Percentiles rank a stretch among this genome's conserved stretches.
Evolutionary conservation across 2,888 invertebrate species (phyloP).

Genomic region (Diogma glabrata): DNA sequence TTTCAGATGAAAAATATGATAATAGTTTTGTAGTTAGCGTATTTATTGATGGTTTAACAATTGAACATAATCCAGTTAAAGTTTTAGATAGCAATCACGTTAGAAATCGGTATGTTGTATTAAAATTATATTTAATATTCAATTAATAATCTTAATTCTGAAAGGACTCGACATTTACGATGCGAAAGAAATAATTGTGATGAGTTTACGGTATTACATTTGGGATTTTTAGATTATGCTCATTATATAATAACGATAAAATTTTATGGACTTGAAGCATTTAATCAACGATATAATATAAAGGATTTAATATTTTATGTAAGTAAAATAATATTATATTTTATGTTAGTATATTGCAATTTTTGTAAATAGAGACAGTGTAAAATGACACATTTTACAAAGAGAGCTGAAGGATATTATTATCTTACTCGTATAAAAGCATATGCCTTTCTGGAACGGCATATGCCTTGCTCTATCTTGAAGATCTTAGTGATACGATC

Average conservation of each 20-base stretch:
- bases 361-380: no score
- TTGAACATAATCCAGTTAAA: constrained; percentile 58
- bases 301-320: constrained; percentile 76
- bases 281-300: constrained; percentile 74
- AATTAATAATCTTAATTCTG: constrained; percentile 8
- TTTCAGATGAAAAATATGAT: constrained; percentile 76
- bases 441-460: no score
- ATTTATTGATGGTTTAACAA: constrained; percentile 66
- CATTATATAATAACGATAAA: constrained; percentile 76
- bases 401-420: no score
- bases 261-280: constrained; percentile 73
- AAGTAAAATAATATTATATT: constrained; percentile 37
- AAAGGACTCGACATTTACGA: constrained; percentile 66
- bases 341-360: no score
- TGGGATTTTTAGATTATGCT: constrained; percentile 79
- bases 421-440: no score
- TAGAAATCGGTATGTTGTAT: constrained; percentile 55
- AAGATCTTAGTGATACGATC: no score
- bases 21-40: constrained; percentile 81
- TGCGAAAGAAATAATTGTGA: constrained; percentile 75
- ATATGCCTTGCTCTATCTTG: no score
- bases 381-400: no score
- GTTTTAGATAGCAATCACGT: constrained; percentile 50
- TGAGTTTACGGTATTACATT: constrained; percentile 77
- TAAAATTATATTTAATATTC: constrained; percentile 13